Evolutionary conservation across 1,140 invertebrate genomes (phyloP), one percentile per base, ranked within the genome.

Genomic region (Sipha flava): DNA sequence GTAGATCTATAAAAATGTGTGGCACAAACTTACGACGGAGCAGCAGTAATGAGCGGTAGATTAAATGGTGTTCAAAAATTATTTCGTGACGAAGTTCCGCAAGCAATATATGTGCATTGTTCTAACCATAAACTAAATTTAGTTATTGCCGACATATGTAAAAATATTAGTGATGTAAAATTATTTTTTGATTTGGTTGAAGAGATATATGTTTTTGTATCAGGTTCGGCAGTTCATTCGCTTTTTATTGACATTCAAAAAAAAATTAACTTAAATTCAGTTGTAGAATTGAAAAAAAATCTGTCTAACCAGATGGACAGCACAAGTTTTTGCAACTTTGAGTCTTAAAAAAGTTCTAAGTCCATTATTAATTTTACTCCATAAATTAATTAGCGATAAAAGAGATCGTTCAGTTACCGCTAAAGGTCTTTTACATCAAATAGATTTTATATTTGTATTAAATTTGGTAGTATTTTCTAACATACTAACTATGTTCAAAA

Each of bases 111-210:
- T 54, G 29, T 52, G 0, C 47, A 75, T 49, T 75, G 72, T 72
- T n/a, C n/a, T n/a, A 77, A 77, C 14, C 72, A 77, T 54, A 77
- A 1, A 31, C 21, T 77, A 52, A 54, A 77, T 77, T 54, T 77
- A 49, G 49, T 77, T 31, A 29, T 77, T 37, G 18, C 49, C 3
- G 72, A 77, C 29, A 34, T 77, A 49, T 77, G 72, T 54, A 37
- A 77, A 73, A 21, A 77, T 77, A 52, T 77, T 18, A 31, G n/a
- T 52, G n/a, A 54, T 57, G 72, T 77, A 18, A 77, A 77, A 77
- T 37, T 52, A 52, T 77, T 77, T 77, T 77, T 77, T 77, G 49
- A 77, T 52, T 49, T 77, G 43, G 34, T 77, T 10, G 49, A 77
- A 77, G 59, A 57, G 9, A 23, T 68, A 68, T 68, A 68, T 68